Evolutionary conservation across 2,113 vertebrate genomes (phyloP), one percentile per base, ranked within the genome.

Genomic region (Phylloscopus whistleri): DNA sequence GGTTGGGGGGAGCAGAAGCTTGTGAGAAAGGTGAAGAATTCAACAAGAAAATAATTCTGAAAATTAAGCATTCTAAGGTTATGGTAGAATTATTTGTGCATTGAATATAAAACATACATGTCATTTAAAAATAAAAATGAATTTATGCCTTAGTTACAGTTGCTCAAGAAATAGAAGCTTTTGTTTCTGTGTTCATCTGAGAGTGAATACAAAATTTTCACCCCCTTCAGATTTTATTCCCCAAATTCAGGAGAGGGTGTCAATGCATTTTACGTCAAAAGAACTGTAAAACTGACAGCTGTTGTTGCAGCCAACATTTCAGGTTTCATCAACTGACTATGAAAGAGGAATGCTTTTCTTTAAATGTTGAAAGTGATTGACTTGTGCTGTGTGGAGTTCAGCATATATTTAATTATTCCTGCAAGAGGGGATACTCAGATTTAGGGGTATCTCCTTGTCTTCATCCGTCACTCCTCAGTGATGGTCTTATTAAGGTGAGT

Each of bases 211-310:
- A 56, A 74, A 90, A 31, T 6, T 46, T 30, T 24, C 41, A 73
- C 56, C 31, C 41, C 2, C 12, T n/a, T 28, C 51, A 72, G 56
- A 33, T 60, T 48, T 37, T 51, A 41, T 41, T 28, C 23, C 24
- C 51, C 28, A 14, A 48, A 48, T 56, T 91, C 18, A 23, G 18
- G 18, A 21, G 43, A 39, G 27, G 3, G 7, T 73, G 69, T 90
- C 46, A 51, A 37, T 74, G 76, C 8, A 0, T 90, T 89, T 94
- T 68, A 64, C 19, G 8, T 88, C 28, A 80, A 49, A 69, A 86
- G 58, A 90, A 33, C 90, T 80, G 83, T 28, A 55, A 92, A 92
- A 44, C 55, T 75, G 86, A 89, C 95, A 94, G 86, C 35, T 84
- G n/a, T 90, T 95, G 68, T 84, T 17, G 5, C 51, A 93, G 31